Percentiles rank a stretch among this genome's conserved stretches.
phyloP scores from a whole-genome alignment of 2,113 vertebrate species.

The Myotis brandtii region DNA sequence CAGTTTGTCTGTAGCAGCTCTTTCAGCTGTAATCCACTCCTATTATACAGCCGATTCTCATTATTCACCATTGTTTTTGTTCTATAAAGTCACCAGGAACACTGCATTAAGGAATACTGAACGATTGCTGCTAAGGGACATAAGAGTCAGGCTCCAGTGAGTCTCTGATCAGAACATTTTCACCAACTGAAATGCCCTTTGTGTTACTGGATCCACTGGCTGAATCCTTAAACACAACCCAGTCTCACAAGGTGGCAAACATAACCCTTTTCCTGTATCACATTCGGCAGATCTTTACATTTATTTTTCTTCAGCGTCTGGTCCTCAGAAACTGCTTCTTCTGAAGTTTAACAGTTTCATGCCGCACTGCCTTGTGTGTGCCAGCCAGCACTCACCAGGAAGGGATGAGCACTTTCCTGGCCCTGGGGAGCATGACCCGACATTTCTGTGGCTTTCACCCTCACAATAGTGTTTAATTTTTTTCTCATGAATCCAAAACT shows the following conservation, averaged over 20 bases:
- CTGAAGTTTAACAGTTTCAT: background rate
- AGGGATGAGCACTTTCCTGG: background rate
- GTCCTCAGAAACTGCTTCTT: background rate
- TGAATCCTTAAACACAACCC: background rate
- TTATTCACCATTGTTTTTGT: background rate
- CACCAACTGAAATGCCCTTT: background rate
- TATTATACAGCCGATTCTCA: background rate
- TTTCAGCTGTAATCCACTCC: background rate
- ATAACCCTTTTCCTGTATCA: background rate
- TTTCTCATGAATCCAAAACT: background rate
- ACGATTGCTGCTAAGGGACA: background rate
- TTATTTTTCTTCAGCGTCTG: background rate
- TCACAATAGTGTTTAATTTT: background rate
- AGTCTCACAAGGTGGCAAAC: background rate
- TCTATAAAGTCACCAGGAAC: background rate
- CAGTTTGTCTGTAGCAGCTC: background rate
- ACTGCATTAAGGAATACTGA: background rate
- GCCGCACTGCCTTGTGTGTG: background rate
- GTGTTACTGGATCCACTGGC: background rate
- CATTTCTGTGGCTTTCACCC: background rate
- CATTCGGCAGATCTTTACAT: background rate
- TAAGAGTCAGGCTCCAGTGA: background rate
- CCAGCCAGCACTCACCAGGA: background rate
- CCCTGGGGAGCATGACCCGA: background rate
- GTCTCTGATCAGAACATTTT: background rate